A percentile compares a stretch with the other conserved stretches of the same genome.
Conservation (phyloP, 2,888 invertebrate genomes). For the Uloborus plumipes region DNA sequence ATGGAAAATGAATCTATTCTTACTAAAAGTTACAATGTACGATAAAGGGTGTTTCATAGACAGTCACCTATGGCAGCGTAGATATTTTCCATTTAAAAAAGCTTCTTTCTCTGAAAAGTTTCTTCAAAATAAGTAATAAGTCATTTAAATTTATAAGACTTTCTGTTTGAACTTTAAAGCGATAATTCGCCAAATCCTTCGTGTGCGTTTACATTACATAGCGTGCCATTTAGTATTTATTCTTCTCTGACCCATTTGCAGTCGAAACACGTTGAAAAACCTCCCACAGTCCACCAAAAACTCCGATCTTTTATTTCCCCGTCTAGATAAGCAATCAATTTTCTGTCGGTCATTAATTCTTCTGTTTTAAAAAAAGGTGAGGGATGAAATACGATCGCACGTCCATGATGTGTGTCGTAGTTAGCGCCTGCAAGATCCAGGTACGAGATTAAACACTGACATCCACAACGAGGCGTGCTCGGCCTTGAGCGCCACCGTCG, state of each 20-base stretch:
- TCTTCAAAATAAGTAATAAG: too few species aligned
- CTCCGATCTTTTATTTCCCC: slow-evolving; percentile 54
- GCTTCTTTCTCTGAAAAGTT: too few species aligned
- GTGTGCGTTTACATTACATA: background rate
- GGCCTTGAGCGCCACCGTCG: slow-evolving; percentile 35
- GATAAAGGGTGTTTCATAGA: too few species aligned
- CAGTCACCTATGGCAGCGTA: too few species aligned
- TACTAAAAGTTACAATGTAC: too few species aligned
- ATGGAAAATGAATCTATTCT: too few species aligned
- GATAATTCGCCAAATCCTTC: slow-evolving; percentile 30
- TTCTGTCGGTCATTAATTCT: slow-evolving; percentile 53
- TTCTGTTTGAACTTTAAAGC: background rate
- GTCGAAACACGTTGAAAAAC: slow-evolving; percentile 51
- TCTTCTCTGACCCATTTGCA: slow-evolving; percentile 40
- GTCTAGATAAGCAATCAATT: slow-evolving; percentile 60
- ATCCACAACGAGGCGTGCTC: slow-evolving; percentile 19
- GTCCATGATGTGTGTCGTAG: slow-evolving; percentile 50
- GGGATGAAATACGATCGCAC: slow-evolving; percentile 59
- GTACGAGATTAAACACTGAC: slow-evolving; percentile 44
- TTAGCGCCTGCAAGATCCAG: slow-evolving; percentile 41
- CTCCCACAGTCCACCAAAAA: slow-evolving; percentile 54
- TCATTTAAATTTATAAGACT: too few species aligned
- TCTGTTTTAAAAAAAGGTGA: slow-evolving; percentile 41
- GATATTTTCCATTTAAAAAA: too few species aligned
- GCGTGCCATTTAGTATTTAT: slow-evolving; percentile 50